Evolutionary conservation across 2,113 vertebrate species (phyloP).

Genomic region (Oryzias melastigma): DNA sequence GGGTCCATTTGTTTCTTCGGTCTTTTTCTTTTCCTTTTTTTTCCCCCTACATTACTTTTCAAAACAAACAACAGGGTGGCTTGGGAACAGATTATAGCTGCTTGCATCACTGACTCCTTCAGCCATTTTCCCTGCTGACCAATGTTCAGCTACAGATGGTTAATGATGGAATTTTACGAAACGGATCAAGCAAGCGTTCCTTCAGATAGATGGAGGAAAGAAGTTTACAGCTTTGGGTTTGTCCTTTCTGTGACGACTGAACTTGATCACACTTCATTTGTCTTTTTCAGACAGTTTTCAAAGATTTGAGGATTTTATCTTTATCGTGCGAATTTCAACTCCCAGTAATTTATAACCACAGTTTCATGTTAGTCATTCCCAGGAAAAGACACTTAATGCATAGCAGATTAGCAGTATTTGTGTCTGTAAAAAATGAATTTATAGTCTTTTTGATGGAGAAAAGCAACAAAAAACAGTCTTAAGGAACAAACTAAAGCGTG

Average conservation of each 20-base stretch:
- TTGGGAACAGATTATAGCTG: constrained; percentile 76
- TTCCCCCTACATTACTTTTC: constrained; percentile 61
- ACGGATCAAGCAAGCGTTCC: constrained; percentile 58
- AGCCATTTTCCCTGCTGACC: constrained; percentile 74
- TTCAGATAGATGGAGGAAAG: constrained; percentile 45
- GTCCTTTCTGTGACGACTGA: constrained; percentile 10
- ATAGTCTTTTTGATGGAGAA: background rate
- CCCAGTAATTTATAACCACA: no score
- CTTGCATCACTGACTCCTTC: constrained; percentile 77
- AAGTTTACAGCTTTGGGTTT: constrained; percentile 39
- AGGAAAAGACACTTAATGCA: background rate
- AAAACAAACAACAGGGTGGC: constrained; percentile 71
- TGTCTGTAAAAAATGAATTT: background rate
- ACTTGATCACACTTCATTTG: constrained; percentile 3
- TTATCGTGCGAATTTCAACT: no score
- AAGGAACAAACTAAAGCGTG: no score
- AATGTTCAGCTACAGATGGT: constrained; percentile 69
- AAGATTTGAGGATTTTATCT: no score
- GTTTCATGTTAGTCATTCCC: background rate
- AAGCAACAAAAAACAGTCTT: no score
- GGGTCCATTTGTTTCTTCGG: constrained; percentile 76
- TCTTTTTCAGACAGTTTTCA: no score
- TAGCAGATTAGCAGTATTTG: background rate
- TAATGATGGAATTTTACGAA: constrained; percentile 69
- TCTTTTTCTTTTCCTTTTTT: constrained; percentile 37